Percentiles rank a stretch among this genome's conserved stretches.
Conservation (phyloP, 2,888 invertebrate species). For the Apodemia duryi region DNA sequence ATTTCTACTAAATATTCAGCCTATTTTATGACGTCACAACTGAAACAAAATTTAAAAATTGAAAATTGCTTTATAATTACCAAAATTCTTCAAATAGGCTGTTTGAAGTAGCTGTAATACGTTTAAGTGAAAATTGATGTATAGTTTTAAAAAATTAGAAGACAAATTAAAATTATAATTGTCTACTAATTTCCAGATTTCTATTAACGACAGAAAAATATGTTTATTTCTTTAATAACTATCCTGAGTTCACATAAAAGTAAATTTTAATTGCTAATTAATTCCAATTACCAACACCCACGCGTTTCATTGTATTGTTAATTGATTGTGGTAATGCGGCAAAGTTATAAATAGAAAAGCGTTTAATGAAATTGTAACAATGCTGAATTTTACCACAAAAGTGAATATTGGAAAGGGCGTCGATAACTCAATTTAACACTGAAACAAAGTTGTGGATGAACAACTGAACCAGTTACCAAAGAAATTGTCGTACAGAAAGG, state of each 20-base stretch:
- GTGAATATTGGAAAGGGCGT: conserved; percentile 12
- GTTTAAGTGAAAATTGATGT: no score
- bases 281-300: neutral
- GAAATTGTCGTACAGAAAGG: neutral
- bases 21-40: no score
- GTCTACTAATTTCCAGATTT: no score
- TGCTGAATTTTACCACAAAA: conserved; percentile 1
- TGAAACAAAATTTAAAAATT: no score
- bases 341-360: conserved; percentile 13
- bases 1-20: no score
- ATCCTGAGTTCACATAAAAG: neutral
- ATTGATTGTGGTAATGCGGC: conserved; percentile 13
- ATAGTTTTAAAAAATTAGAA: no score
- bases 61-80: no score
- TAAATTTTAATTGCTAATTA: neutral
- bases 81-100: no score
- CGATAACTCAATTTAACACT: conserved; percentile 10
- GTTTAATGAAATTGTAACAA: conserved; percentile 8
- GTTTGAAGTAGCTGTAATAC: no score
- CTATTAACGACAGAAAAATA: no score
- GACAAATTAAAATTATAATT: no score
- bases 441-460: conserved; percentile 6
- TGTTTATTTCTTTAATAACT: no score
- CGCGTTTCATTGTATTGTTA: conserved; percentile 2
- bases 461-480: conserved; percentile 3